These are phyloP conservation scores for Cremastinae sp. DNA, from an alignment of 2,888 invertebrate species.

Conservation along the genomic window DNA sequence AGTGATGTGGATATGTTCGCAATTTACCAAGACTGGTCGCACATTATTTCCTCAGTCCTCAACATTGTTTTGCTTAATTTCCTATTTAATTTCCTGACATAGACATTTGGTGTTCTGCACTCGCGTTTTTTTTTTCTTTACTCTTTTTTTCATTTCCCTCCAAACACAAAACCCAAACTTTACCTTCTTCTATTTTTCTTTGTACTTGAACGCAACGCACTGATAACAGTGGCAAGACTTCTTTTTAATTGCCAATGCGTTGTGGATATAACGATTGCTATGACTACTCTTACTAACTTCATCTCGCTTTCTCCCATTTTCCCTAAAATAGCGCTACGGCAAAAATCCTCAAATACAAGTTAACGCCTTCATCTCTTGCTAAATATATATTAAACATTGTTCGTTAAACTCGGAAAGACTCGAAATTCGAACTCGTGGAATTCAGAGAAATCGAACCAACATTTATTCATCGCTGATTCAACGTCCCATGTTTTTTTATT, in stretches of 20 bases:
- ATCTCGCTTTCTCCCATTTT: conserved; percentile 14
- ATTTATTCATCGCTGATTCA: too few relatives aligned
- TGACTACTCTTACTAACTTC: conserved; percentile 15
- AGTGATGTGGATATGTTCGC: conserved; percentile 65
- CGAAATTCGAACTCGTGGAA: conserved; percentile 19
- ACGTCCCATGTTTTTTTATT: too few relatives aligned
- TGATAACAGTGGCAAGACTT: conserved; percentile 56
- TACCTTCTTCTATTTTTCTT: too few relatives aligned
- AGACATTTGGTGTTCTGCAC: conserved; percentile 42
- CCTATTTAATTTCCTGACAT: neutral
- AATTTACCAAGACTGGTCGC: conserved; percentile 63
- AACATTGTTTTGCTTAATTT: conserved; percentile 19
- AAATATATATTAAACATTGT: conserved; percentile 1
- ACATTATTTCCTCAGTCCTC: conserved; percentile 45
- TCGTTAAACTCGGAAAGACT: conserved; percentile 22
- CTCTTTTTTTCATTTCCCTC: conserved; percentile 17
- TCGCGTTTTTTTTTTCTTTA: conserved; percentile 8
- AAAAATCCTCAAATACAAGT: conserved; percentile 33
- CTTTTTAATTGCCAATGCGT: conserved; percentile 49
- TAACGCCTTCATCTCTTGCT: conserved; percentile 10
- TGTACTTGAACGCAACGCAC: conserved; percentile 68
- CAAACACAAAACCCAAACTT: too few relatives aligned
- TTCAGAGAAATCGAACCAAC: neutral
- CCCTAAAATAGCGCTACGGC: conserved; percentile 14
- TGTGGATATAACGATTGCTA: conserved; percentile 44